phyloP scores from a whole-genome alignment of 2,113 vertebrate genomes.

The Acrocephalus kingi region DNA sequence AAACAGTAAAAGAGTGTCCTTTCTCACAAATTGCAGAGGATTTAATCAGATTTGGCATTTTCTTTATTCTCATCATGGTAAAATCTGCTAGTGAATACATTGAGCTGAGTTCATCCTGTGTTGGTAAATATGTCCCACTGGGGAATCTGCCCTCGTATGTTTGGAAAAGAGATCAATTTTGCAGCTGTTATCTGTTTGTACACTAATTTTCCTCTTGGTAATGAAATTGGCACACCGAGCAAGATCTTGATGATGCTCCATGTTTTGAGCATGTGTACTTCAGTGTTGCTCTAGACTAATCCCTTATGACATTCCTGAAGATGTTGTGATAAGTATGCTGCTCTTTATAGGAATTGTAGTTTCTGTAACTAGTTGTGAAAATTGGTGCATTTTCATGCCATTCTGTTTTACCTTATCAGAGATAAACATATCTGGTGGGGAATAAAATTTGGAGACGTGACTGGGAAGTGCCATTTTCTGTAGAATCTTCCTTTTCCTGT shows the following conservation, averaged over 20 bases:
- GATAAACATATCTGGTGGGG: neutral
- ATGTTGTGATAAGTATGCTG: neutral
- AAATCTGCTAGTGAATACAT: neutral
- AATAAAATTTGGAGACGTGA: neutral
- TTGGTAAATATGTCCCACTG: neutral
- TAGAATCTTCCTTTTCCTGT: neutral
- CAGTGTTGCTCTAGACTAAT: neutral
- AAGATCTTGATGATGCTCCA: neutral
- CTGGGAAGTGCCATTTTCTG: neutral
- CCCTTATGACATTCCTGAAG: neutral
- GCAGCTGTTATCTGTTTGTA: neutral
- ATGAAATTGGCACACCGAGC: neutral
- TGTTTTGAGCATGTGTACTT: neutral
- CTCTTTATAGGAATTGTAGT: neutral
- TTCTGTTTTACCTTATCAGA: neutral
- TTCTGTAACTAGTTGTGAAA: neutral
- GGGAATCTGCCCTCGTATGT: neutral
- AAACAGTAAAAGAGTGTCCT: neutral
- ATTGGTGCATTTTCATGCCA: neutral
- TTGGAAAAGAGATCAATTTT: neutral
- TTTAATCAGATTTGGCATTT: conserved; percentile 33
- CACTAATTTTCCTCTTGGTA: neutral
- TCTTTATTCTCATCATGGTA: neutral
- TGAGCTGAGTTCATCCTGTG: neutral
- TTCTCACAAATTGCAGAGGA: conserved; percentile 16